Evolutionary conservation across 1,140 invertebrate genomes (phyloP).

Genomic region (Ips typographus): DNA sequence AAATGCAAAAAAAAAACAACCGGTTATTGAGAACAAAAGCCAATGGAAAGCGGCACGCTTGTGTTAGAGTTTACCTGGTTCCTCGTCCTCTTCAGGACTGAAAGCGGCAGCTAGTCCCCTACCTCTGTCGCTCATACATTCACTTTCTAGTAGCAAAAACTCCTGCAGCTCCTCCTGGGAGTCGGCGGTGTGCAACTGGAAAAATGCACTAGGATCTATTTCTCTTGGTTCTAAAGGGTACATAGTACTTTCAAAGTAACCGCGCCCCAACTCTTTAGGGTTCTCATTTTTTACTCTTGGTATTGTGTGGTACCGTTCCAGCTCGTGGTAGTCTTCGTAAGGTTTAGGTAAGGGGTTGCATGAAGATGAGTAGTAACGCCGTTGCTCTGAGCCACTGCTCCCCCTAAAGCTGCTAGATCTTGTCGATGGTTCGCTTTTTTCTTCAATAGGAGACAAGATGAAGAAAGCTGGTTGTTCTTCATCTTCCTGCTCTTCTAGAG

Average conservation of each 20-base stretch:
- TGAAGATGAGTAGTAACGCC: constrained; percentile 43
- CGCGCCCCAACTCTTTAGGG: constrained; percentile 22
- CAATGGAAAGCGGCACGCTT: no score
- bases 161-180: constrained; percentile 67
- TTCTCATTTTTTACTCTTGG: constrained; percentile 53
- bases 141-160: constrained; percentile 65
- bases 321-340: constrained; percentile 34
- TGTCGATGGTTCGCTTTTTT: constrained; percentile 60
- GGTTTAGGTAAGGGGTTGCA: constrained; percentile 47
- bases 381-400: constrained; percentile 43
- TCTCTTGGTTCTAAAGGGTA: constrained; percentile 62
- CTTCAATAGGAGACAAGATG: constrained; percentile 60
- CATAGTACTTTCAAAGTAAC: constrained; percentile 50
- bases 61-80: constrained; percentile 41
- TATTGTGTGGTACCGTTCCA: constrained; percentile 58
- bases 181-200: constrained; percentile 62
- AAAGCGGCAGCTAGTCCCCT: constrained; percentile 56
- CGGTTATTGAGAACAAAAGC: constrained; percentile 36
- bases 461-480: constrained; percentile 38
- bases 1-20: constrained; percentile 35
- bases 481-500: constrained; percentile 11
- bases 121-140: constrained; percentile 59
- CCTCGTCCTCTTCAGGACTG: constrained; percentile 31
- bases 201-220: constrained; percentile 60
- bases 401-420: constrained; percentile 53